Percentiles rank a stretch among this genome's conserved stretches.
Evolutionary conservation across 2,797 vertebrate species (phyloP).

Genomic region (Nasua narica): DNA sequence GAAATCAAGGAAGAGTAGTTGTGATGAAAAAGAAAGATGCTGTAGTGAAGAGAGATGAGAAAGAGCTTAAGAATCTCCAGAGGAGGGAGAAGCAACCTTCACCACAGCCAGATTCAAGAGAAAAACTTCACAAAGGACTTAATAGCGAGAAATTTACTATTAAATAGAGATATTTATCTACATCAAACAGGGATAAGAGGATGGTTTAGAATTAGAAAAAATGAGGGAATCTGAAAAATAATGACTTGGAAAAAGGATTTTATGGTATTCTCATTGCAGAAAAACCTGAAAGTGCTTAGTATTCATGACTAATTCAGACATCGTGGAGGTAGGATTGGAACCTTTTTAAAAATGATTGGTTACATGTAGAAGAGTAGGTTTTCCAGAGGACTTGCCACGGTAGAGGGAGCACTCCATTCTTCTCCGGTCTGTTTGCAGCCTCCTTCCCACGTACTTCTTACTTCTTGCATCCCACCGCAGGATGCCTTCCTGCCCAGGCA

Average conservation of each 20-base stretch:
- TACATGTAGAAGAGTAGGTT: not conserved
- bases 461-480: not conserved
- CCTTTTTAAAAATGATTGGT: not conserved
- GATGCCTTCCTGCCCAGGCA: not conserved
- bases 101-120: not conserved
- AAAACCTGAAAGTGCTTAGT: not conserved
- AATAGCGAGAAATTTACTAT: not conserved
- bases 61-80: conserved; percentile 26
- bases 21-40: not conserved
- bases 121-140: not conserved
- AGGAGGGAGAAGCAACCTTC: not conserved
- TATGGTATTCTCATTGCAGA: not conserved
- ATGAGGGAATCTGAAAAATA: not conserved
- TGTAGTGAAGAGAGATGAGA: not conserved
- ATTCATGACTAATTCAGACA: not conserved
- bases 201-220: not conserved
- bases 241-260: conserved; percentile 6
- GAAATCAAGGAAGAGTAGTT: not conserved
- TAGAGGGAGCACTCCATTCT: not conserved
- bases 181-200: not conserved
- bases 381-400: not conserved
- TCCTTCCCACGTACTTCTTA: not conserved
- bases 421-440: not conserved
- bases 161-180: not conserved
- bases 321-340: not conserved